Conservation (phyloP, 2,797 vertebrate genomes). For the Lepilemur ruficaudatus region DNA sequence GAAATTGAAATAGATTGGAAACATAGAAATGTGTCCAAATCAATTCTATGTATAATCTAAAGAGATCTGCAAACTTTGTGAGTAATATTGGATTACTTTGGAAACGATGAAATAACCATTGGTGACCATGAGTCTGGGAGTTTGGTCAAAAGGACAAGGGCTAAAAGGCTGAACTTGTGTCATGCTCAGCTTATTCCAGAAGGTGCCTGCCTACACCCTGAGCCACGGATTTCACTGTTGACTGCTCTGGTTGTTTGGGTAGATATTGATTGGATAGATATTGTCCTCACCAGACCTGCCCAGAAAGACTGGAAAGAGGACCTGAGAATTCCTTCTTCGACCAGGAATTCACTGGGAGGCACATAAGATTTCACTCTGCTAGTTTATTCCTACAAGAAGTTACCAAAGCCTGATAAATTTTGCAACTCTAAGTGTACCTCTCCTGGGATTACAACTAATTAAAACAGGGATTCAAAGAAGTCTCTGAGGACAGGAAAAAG, state of each 20-base stretch:
- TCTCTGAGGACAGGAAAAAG: background rate
- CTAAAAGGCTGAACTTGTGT: constrained; percentile 60
- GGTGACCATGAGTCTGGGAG: background rate
- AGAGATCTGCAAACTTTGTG: background rate
- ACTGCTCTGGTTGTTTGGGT: background rate
- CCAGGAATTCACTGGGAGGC: constrained; percentile 67
- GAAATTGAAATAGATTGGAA: background rate
- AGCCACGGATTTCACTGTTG: background rate
- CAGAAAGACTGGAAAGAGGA: constrained; percentile 26
- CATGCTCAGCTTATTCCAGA: constrained; percentile 32
- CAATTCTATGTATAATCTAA: background rate
- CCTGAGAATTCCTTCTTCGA: background rate
- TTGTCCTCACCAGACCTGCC: background rate
- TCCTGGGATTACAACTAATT: background rate
- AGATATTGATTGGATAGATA: background rate
- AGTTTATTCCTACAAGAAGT: constrained; percentile 71
- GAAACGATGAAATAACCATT: constrained; percentile 37
- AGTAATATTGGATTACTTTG: background rate
- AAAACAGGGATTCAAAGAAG: background rate
- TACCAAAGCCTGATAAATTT: constrained; percentile 60
- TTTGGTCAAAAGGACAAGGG: constrained; percentile 65
- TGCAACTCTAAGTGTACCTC: background rate
- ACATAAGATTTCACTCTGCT: constrained; percentile 70
- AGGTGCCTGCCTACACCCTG: constrained; percentile 48
- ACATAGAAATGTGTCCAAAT: background rate